Conservation (phyloP, 2,888 invertebrate genomes). For the Drosophila imparisetae region DNA sequence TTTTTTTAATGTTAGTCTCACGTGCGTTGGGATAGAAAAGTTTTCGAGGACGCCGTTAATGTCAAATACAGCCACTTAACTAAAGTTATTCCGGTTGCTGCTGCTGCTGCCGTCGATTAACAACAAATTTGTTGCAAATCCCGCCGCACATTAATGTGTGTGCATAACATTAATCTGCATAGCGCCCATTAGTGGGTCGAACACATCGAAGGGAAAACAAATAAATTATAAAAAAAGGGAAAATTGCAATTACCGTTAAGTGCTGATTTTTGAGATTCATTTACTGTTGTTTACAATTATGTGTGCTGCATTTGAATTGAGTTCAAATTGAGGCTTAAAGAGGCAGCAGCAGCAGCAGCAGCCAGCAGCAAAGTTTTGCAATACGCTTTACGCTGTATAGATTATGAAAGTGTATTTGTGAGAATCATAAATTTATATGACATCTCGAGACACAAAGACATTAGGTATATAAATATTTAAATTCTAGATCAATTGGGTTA, state of each 20-base stretch:
- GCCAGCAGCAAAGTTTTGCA: not conserved
- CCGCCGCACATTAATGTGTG: conserved; percentile 22
- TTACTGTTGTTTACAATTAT: conserved; percentile 16
- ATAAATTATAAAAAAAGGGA: not conserved
- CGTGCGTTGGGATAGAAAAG: conserved; percentile 25
- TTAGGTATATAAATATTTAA: not conserved
- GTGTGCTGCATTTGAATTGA: conserved; percentile 47
- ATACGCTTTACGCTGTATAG: not conserved
- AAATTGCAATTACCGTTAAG: conserved; percentile 73
- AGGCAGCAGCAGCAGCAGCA: too few species aligned
- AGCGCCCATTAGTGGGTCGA: conserved; percentile 8
- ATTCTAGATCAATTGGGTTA: not conserved
- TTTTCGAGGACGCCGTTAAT: conserved; percentile 65
- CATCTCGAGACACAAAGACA: not conserved
- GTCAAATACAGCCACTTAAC: conserved; percentile 67
- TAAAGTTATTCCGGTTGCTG: conserved; percentile 24
- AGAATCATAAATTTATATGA: not conserved
- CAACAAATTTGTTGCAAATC: conserved; percentile 53
- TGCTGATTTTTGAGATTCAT: conserved; percentile 69
- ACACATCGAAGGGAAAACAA: not conserved
- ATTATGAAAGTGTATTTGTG: not conserved
- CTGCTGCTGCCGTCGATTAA: conserved; percentile 46
- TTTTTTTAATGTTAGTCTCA: conserved; percentile 2
- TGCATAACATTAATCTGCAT: conserved; percentile 52
- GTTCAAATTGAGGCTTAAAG: conserved; percentile 41